A percentile compares a stretch with the other conserved stretches of the same genome.
Evolutionary conservation across 2,888 invertebrate species (phyloP).

Genomic region (Scaptomyza flava): DNA sequence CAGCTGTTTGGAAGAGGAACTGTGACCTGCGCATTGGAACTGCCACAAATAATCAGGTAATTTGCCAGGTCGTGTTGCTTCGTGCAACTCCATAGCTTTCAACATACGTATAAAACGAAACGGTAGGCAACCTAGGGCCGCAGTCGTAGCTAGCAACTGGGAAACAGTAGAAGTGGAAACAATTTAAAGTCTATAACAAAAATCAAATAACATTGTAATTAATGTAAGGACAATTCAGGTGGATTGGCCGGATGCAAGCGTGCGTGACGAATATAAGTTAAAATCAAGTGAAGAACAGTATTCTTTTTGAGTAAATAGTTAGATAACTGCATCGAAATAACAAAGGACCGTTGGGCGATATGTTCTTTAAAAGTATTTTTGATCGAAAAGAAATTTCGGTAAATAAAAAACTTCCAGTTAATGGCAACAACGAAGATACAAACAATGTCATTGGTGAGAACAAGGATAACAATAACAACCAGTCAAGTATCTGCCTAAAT

Average conservation of each 20-base stretch:
- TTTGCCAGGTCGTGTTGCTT: background rate
- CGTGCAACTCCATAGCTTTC: constrained; percentile 3
- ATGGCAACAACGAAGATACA: constrained; percentile 39
- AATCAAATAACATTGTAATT: constrained; percentile 10
- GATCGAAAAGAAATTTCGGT: constrained; percentile 71
- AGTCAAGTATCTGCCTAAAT: constrained; percentile 23
- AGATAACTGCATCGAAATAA: constrained; percentile 52
- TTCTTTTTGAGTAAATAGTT: constrained; percentile 27
- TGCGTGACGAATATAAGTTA: constrained; percentile 72
- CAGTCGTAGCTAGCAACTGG: constrained; percentile 74
- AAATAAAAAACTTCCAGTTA: constrained; percentile 17
- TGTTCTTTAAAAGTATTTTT: constrained; percentile 83
- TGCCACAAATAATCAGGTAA: constrained; percentile 12
- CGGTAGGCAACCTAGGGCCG: constrained; percentile 23
- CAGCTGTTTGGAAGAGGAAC: constrained; percentile 3
- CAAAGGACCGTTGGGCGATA: constrained; percentile 32
- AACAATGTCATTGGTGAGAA: constrained; percentile 41
- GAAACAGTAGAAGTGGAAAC: constrained; percentile 44
- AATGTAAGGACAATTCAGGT: constrained; percentile 23
- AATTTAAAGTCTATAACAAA: background rate
- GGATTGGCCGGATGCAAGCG: constrained; percentile 58
- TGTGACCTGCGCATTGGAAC: constrained; percentile 54
- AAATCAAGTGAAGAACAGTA: constrained; percentile 37
- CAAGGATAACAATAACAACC: constrained; percentile 55
- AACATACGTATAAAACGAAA: constrained; percentile 55